Evolutionary conservation across 2,113 vertebrate genomes (phyloP).

Genomic region (Typhlomys cinereus): DNA sequence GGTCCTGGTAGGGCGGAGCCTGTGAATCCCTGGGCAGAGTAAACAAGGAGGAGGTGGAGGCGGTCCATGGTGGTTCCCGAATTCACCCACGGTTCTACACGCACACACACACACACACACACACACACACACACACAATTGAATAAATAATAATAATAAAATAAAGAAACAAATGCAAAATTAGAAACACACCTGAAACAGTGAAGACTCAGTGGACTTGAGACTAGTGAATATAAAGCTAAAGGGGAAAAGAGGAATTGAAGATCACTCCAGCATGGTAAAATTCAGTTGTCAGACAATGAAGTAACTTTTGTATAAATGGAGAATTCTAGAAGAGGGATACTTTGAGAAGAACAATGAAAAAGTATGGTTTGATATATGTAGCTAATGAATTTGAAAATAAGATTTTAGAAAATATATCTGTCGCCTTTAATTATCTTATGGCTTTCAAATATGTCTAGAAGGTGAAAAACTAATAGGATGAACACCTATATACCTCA

Average conservation of each 20-base stretch:
- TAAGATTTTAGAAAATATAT: neutral
- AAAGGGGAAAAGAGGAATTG: neutral
- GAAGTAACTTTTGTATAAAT: constrained; percentile 10
- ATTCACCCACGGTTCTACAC: too few relatives aligned
- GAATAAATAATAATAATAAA: too few relatives aligned
- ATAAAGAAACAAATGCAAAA: neutral
- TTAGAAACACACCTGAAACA: too few relatives aligned
- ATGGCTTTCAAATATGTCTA: constrained; percentile 10
- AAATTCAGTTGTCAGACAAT: constrained; percentile 1
- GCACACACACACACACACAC: too few relatives aligned
- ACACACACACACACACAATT: too few relatives aligned
- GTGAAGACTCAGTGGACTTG: neutral
- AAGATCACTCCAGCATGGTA: neutral
- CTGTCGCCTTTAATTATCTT: neutral
- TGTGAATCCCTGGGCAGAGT: too few relatives aligned
- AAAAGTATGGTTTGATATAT: neutral
- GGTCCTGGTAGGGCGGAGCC: too few relatives aligned
- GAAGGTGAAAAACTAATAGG: neutral
- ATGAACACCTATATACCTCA: neutral
- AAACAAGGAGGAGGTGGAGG: too few relatives aligned
- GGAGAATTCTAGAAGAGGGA: neutral
- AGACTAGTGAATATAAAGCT: neutral
- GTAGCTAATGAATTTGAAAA: neutral
- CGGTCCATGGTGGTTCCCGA: too few relatives aligned
- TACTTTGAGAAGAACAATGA: neutral